Conservation (phyloP, 2,797 vertebrate species). For the Coilia nasus region DNA sequence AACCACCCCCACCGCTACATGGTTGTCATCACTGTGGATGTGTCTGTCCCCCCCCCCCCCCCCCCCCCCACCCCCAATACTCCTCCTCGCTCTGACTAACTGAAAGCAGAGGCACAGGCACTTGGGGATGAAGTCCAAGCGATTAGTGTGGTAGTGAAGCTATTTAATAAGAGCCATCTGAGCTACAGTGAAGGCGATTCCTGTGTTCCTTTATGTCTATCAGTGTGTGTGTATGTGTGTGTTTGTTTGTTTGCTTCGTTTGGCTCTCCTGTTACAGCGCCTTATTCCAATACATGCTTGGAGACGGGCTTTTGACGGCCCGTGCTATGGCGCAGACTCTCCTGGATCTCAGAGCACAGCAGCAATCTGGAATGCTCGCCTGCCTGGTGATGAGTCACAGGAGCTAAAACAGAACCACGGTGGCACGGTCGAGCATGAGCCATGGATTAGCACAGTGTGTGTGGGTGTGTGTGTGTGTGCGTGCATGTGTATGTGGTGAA, state of each 20-base stretch:
- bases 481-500: constrained; percentile 36
- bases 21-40: background rate
- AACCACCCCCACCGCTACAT: background rate
- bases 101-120: constrained; percentile 61
- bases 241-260: constrained; percentile 20
- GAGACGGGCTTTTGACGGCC: constrained; percentile 60
- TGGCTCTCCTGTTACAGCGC: background rate
- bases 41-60: too few species aligned
- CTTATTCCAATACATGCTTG: constrained; percentile 56
- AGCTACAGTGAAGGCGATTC: constrained; percentile 53
- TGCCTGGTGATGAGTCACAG: constrained; percentile 71
- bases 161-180: constrained; percentile 73
- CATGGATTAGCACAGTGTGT: constrained; percentile 58
- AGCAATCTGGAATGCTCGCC: constrained; percentile 60
- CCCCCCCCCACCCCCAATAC: too few species aligned
- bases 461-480: constrained; percentile 47
- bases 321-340: constrained; percentile 62
- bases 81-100: background rate
- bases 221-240: constrained; percentile 32
- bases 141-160: constrained; percentile 51
- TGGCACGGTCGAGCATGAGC: constrained; percentile 57
- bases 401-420: constrained; percentile 64
- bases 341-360: constrained; percentile 60
- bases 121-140: constrained; percentile 61
- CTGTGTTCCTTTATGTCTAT: background rate